Base-by-base conservation (phyloP, 2,113 vertebrate genomes). In the Pluvialis apricaria region DNA sequence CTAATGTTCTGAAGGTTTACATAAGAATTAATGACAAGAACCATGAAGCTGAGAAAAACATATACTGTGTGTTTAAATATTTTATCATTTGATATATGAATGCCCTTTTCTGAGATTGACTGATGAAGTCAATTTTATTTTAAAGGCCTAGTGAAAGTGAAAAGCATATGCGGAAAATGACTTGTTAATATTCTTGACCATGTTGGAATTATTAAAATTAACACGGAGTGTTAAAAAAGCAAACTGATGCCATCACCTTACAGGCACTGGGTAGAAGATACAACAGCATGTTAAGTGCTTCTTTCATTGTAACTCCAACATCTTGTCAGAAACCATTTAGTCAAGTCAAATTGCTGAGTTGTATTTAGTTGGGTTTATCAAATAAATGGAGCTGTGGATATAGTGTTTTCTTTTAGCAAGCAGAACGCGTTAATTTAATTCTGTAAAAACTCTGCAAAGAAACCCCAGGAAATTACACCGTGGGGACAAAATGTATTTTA, bases 261-360 rank as follows among this genome's bases (percentile, higher is more conserved):
- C 12, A 69, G 76, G 47, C 58, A 42, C 5, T 36, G 57, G 57
- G n/a, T 55, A 58, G 71, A 78, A 80, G 68, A 77, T 29, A 28
- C 13, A 47, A 40, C 36, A 91, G 58, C 62, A 77, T 26, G 49
- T 34, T 57, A 86, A 73, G 42, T 57, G 58, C 38, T 40, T 76
- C 54, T 81, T 38, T 52, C 76, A 26, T 57, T 90, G 24, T 38
- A 84, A 75, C 32, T 68, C 52, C 52, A 89, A 42, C 40, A 47
- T 96, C 78, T 88, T 92, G 82, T 87, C 84, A 92, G 60, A 83
- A 93, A 54, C 42, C 49, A 76, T 90, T 86, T 90, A 91, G 71
- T 40, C 57, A 87, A 72, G 81, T 89, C 79, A 79, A 49, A 93
- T 70, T 77, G 79, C 77, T 75, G 52, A 65, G 49, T 71, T 44